Percentiles rank a stretch among this genome's conserved stretches.
phyloP scores from a whole-genome alignment of 2,888 invertebrate genomes.

The Lithosia quadra region DNA sequence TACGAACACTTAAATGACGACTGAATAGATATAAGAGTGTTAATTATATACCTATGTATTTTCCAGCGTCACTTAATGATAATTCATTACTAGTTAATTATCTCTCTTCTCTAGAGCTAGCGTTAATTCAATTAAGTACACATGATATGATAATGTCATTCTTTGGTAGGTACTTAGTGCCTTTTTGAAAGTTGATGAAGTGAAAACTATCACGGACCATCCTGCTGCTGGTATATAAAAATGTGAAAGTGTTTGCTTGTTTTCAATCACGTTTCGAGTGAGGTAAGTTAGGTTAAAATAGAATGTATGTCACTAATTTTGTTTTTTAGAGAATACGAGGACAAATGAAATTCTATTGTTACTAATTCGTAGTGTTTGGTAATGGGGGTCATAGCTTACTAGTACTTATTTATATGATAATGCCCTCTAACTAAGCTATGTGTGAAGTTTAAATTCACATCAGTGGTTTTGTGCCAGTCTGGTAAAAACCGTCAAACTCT shows the following conservation, averaged over 20 bases:
- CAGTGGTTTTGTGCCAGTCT: no score
- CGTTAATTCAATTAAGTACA: constrained; percentile 20
- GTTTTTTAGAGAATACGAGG: not conserved
- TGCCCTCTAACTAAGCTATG: no score
- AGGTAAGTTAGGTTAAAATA: constrained; percentile 15
- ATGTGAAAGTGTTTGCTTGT: constrained; percentile 34
- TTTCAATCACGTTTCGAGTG: constrained; percentile 13
- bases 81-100: constrained; percentile 19
- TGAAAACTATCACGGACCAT: constrained; percentile 20
- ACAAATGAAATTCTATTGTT: not conserved
- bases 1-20: constrained; percentile 51
- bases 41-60: constrained; percentile 64
- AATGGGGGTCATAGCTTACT: no score
- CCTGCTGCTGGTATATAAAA: constrained; percentile 10
- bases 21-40: constrained; percentile 53
- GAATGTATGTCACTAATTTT: not conserved
- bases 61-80: constrained; percentile 64
- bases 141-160: constrained; percentile 20
- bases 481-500: not conserved
- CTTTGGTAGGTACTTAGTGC: constrained; percentile 10
- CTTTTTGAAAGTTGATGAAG: constrained; percentile 23
- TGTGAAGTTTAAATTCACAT: no score
- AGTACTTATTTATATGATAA: no score
- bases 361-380: not conserved
- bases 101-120: constrained; percentile 9